Evolutionary conservation across 1,140 invertebrate species (phyloP), one percentile per base, ranked within the genome.

Genomic region (Aphis gossypii): DNA sequence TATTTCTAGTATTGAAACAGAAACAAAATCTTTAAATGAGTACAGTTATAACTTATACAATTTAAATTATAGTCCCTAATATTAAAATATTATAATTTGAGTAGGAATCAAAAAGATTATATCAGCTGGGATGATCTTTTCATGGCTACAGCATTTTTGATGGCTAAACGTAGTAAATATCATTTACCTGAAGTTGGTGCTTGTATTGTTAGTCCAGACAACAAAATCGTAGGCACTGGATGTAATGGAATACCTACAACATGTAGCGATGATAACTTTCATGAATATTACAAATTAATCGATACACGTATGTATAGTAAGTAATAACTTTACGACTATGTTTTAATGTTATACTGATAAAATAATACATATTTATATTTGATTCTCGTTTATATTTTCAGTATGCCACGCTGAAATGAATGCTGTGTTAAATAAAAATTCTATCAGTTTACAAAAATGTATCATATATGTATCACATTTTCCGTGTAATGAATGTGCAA

Each of bases 371-470:
- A 48, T 51, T 76, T 41, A 41, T 41, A 41, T 41, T 68, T 93
- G 56, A 87, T 38, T 91, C 89, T 48, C 46, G 76, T 46, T 84
- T 90, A 88, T 94, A 94, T 94, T 97, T 97, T 94, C 95, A 98
- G 99, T 99, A 1, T 99, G 98, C 94, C 99, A 99, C 96, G 99
- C 99, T 56, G 99, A 99, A 96, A 96, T 99, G 95, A 99, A 99
- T 96, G 99, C 99, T 25, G 98, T 99, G 94, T 94, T 99, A 2
- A 99, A 99, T 95, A 98, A 97, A 95, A 99, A 98, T 95, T 96
- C 96, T 5, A 95, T 96, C 0, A 96, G 97, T 96, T 95, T 99
- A 0, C 97, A 97, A 94, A 96, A 97, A 94, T 99, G 98, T 94
- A 97, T 96, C 1, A 96, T 99, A 3, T 99, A 99, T 95, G 97